Conservation (phyloP, 2,888 invertebrate species). For the Meliscaeva auricollis region DNA sequence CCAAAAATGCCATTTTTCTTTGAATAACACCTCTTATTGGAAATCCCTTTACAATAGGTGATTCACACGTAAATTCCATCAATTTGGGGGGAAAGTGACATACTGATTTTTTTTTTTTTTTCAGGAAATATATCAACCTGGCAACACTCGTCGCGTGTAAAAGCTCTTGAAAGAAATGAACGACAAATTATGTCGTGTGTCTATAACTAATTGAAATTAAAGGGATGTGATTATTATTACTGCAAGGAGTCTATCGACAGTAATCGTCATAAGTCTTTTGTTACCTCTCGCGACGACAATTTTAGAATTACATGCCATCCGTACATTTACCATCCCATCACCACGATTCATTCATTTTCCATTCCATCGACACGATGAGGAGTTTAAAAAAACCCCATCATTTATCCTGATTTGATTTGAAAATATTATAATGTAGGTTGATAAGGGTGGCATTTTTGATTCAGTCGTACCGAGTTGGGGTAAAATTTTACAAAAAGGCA, state of each 20-base stretch:
- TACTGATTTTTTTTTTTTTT: too few species aligned
- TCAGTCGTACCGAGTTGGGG: background rate
- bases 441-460: background rate
- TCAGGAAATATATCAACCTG: background rate
- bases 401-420: background rate
- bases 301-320: constrained; percentile 39
- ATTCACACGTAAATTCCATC: too few species aligned
- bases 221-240: constrained; percentile 70
- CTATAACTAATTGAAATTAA: constrained; percentile 71
- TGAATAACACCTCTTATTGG: too few species aligned
- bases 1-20: too few species aligned
- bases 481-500: background rate
- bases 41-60: too few species aligned
- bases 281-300: constrained; percentile 28
- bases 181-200: constrained; percentile 39
- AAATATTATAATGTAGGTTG: background rate
- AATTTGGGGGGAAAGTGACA: too few species aligned
- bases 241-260: constrained; percentile 65
- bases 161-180: background rate
- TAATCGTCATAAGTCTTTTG: constrained; percentile 53
- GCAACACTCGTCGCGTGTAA: background rate
- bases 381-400: background rate
- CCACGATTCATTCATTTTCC: background rate
- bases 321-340: background rate
- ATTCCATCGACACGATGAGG: background rate